Base-by-base conservation (phyloP, 1,140 invertebrate genomes). In the Charaxes varanes region DNA sequence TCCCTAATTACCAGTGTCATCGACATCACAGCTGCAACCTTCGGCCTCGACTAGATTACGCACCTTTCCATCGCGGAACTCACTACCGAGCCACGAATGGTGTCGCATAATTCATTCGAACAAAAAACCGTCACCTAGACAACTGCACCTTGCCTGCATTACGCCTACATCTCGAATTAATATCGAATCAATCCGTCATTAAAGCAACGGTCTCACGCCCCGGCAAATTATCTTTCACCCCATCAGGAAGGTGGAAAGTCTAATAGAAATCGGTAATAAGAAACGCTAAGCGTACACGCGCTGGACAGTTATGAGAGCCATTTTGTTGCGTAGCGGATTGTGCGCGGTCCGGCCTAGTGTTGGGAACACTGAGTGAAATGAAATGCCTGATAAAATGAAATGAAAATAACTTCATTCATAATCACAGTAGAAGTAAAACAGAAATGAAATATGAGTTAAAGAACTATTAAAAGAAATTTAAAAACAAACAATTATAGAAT, bases 251-350 rank as follows among this genome's bases (percentile, higher is more conserved):
- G 64, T 71, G 69, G 66, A 76, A 80, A 78, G 67, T 72, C 64
- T 78, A 81, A 78, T 81, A 81, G 73, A 78, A 81, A 78, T 73
- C 69, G 47, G 65, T 78, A 78, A 74, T 81, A 76, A 76, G 67
- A 70, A 76, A 72, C 59, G 55, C 61, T 78, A 76, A 76, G 73
- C 67, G 76, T 65, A 50, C 71, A 64, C 66, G 67, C 73, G 69
- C 61, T 62, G 63, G 53, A 76, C 77, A 74, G 69, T 76, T 78
- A 81, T 42, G 37, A 51, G 53, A 57, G 60, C 64, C 70, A 69
- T 71, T 58, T 74, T 69, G 70, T 62, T 67, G 48, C 55, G 62
- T 65, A 62, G 66, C 61, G 59, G 62, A 53, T 40, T 53, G 41
- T 32, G 37, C 33, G 48, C 18, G 26, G 17, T 14, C n/a, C n/a